Conservation (phyloP, 2,113 vertebrate genomes). For the Apodemus speciosus region DNA sequence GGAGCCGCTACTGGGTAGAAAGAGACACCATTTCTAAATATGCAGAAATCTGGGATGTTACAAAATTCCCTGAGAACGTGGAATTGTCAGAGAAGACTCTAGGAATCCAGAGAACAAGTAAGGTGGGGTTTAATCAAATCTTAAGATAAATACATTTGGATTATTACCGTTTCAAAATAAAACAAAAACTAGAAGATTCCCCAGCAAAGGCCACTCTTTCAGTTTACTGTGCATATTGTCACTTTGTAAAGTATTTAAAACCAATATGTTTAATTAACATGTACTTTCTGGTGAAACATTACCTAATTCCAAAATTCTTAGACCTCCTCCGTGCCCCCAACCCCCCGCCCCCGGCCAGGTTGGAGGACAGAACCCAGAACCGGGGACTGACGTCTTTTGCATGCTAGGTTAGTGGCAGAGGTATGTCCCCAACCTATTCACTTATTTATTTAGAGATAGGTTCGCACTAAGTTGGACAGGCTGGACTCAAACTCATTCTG, state of each 20-base stretch:
- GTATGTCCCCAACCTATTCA: background rate
- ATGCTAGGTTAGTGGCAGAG: background rate
- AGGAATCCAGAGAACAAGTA: slow-evolving; percentile 10
- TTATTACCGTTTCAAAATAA: slow-evolving; percentile 44
- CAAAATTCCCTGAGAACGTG: background rate
- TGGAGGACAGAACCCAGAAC: background rate
- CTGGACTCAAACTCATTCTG: background rate
- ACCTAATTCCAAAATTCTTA: background rate
- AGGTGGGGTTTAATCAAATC: slow-evolving; percentile 28
- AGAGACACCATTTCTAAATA: slow-evolving; percentile 28
- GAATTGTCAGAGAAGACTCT: background rate
- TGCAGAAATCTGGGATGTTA: background rate
- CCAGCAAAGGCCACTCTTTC: background rate
- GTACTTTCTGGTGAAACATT: background rate
- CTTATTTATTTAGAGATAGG: background rate
- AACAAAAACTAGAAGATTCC: background rate
- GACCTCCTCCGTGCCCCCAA: background rate
- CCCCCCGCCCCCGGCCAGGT: no score
- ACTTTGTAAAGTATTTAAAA: slow-evolving; percentile 40
- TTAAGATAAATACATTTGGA: slow-evolving; percentile 35
- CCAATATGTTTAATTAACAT: slow-evolving; percentile 19
- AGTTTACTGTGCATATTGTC: slow-evolving; percentile 1
- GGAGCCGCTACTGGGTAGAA: background rate
- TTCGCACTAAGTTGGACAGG: background rate
- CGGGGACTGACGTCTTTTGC: background rate